These are phyloP conservation scores for Synanthedon tipuliformis DNA, from an alignment of 2,888 invertebrate genomes.

Conservation along the genomic window DNA sequence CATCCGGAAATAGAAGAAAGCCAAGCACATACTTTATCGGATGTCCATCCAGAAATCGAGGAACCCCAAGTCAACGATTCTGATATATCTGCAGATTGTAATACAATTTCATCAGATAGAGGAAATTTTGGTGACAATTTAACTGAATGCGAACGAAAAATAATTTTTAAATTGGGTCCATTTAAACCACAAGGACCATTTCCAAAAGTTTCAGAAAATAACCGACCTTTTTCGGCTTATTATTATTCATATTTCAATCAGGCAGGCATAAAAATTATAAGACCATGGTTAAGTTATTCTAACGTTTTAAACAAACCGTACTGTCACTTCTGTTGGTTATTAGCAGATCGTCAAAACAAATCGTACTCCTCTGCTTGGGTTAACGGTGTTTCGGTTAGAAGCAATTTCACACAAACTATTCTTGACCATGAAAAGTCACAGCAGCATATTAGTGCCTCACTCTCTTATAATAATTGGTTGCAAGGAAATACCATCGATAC, in stretches of 20 bases:
- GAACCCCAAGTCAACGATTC: too few relatives aligned
- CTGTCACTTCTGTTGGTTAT: constrained; percentile 8
- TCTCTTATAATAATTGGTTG: constrained; percentile 13
- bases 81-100: too few relatives aligned
- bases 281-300: constrained; percentile 5
- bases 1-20: constrained; percentile 9
- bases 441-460: constrained; percentile 10
- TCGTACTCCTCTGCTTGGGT: constrained; percentile 12
- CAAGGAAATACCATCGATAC: constrained; percentile 13
- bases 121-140: constrained; percentile 11
- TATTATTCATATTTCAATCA: constrained; percentile 5
- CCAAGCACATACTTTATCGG: constrained; percentile 10
- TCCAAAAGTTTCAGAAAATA: constrained; percentile 14
- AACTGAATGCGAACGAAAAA: constrained; percentile 12
- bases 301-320: constrained; percentile 6
- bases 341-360: constrained; percentile 9
- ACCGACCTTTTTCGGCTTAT: constrained; percentile 11
- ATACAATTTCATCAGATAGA: too few relatives aligned
- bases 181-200: constrained; percentile 14
- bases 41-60: constrained; percentile 10
- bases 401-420: constrained; percentile 12
- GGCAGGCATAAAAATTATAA: constrained; percentile 5
- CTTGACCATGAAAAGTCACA: constrained; percentile 14
- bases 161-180: constrained; percentile 14
- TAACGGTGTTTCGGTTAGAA: constrained; percentile 14